Base-by-base conservation (phyloP, 1,140 invertebrate species). In the Ericerus pela region DNA sequence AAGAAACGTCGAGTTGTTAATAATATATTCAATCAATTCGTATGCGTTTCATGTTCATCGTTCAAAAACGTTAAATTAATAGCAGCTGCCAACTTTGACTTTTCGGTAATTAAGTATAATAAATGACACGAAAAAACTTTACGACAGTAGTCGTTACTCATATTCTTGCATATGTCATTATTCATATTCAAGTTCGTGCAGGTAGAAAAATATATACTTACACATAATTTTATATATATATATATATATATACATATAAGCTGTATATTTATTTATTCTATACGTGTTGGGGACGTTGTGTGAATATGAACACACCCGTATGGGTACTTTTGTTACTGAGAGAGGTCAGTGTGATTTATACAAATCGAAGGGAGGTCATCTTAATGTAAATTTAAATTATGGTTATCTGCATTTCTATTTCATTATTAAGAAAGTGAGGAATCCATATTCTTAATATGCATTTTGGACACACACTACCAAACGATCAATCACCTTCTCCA, bases 121-220 rank as follows among this genome's bases (percentile, higher is more conserved):
- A 47, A 47, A 47, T 47, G 41, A 47, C 41, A 47, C 18, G 41
- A 47, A 47, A 47, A n/a, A 47, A 47, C 16, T 47, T 47, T 22
- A 47, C 41, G 41, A 47, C 41, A 47, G 41, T 47, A 47, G 41
- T 47, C 41, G 41, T 47, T 47, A 47, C 26, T 47, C 26, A 47
- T 47, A 20, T 24, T 10, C 10, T 47, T 47, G 41, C 41, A 47
- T 47, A 47, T 47, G 41, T 47, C 41, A 47, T 47, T 47, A 47
- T 47, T 47, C 41, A 47, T 47, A 47, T 47, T 47, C 41, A 47
- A 12, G 41, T 47, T 47, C 36, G 36, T 47, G 26, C 16, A 47
- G 2, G 18, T 47, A 5, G 20, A 18, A 41, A 16, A 8, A 41
- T 4, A 41, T 41, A 5, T 41, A 41, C n/a, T 18, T 16, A 16